Percentiles rank a stretch among this genome's conserved stretches.
phyloP scores from a whole-genome alignment of 37 sponge, comb jelly and placozoan genomes.

The Amphimedon queenslandica region DNA sequence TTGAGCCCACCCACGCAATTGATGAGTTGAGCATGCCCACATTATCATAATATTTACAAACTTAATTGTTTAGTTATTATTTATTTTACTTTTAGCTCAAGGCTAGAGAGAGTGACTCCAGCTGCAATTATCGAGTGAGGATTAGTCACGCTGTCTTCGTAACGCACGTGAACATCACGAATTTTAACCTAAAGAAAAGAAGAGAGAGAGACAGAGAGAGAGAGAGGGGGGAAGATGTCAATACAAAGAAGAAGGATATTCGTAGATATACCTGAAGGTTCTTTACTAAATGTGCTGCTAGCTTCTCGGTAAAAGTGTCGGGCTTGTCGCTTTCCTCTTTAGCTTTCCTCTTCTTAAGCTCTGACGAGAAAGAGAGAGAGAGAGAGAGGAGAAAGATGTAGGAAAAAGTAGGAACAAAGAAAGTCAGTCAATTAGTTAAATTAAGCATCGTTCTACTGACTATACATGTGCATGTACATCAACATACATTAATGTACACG shows the following conservation, averaged over 20 bases:
- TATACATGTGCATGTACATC: too few species aligned
- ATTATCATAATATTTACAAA: too few species aligned
- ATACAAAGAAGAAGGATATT: background rate
- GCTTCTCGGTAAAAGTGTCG: slow-evolving; percentile 67
- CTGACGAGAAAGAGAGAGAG: slow-evolving; percentile 7
- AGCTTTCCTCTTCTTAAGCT: slow-evolving; percentile 41
- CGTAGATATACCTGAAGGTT: slow-evolving; percentile 51
- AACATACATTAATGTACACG: background rate
- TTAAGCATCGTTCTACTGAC: too few species aligned
- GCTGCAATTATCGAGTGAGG: slow-evolving; percentile 48
- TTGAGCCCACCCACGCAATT: too few species aligned
- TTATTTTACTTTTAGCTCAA: slow-evolving; percentile 70
- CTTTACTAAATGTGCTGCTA: slow-evolving; percentile 68
- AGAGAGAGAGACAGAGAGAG: background rate
- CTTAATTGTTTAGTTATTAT: background rate
- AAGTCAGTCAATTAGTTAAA: background rate
- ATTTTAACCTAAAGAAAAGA: slow-evolving; percentile 69
- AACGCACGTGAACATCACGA: slow-evolving; percentile 72
- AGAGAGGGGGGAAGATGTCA: background rate
- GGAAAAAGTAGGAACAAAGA: background rate
- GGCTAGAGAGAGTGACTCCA: slow-evolving; percentile 68
- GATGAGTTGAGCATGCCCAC: background rate
- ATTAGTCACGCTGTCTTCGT: slow-evolving; percentile 71
- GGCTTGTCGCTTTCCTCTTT: slow-evolving; percentile 23
- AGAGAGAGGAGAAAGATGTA: too few species aligned